Evolutionary conservation across 2,797 vertebrate genomes (phyloP), one percentile per base, ranked within the genome.

Genomic region (Micrastur ruficollis): DNA sequence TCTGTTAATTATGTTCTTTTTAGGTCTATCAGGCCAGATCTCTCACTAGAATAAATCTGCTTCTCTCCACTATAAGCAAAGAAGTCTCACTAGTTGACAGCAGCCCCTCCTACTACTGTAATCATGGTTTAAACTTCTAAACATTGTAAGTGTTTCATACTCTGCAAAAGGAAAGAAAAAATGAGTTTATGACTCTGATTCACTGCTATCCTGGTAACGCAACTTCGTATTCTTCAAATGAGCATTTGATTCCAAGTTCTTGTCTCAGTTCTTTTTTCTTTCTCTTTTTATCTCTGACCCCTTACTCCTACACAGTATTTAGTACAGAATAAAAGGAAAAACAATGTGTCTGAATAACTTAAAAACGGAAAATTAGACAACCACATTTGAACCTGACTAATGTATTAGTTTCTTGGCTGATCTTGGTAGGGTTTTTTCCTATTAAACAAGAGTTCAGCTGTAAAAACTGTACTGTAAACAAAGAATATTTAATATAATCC

Each of bases 1-100:
- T 86, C 47, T 78, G 58, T 86, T 89, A 92, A 83, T 82, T 89
- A 72, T 22, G 53, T 50, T 76, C 46, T 83, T 95, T 93, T 87
- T 73, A 82, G 29, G 32, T 92, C 68, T 82, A 16, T 78, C 53
- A 75, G 79, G 76, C 16, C 59, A 81, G 61, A 74, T 71, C 71
- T 40, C 55, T 85, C 50, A 79, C 31, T 62, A 42, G 47, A 88
- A 70, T 65, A 91, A 86, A 95, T 53, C 55, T 17, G 11, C 68
- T 88, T 93, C 29, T 46, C 66, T 94, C n/a, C 11, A 11, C 25
- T 86, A 21, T 34, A 50, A 50, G 50, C 23, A 92, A 86, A 94
- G 76, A 90, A 81, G 38, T 49, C 50, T 73, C 67, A 82, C 21
- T 9, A 65, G 31, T 7, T 89, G 52, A 89, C 83, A 93, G 61